Base-by-base conservation (phyloP, 2,797 vertebrate genomes). In the Ataeniobius toweri region DNA sequence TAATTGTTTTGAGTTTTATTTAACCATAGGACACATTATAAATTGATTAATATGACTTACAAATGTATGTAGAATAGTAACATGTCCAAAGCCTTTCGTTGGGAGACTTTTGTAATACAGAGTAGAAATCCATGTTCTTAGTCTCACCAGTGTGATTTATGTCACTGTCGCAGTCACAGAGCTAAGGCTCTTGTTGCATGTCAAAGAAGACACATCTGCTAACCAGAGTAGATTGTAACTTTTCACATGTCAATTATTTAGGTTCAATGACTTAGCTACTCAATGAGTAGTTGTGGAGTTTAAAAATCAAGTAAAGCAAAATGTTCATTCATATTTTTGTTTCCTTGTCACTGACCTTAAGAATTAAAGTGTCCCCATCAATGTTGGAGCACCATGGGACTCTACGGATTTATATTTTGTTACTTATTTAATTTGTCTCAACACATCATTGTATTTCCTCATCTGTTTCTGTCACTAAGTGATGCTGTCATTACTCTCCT, bases 91-190 rank as follows among this genome's bases (percentile, higher is more conserved):
- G 61, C 75, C 39, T 56, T 77, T 53, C 20, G 79, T 58, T 73
- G 69, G 72, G 56, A 82, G 80, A 79, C 61, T 46, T 74, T 79
- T 86, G 83, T 80, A 73, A 58, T 74, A 85, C 75, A 80, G 80
- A 91, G 87, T 85, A 83, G 78, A 89, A 90, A 92, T 77, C 76
- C 81, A 41, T 91, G 89, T 90, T 88, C 83, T 61, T 26, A 0
- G 58, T 75, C 75, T 61, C 24, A 80, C 67, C 67, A 50, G 46
- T 53, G 71, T 86, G 75, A 86, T 89, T 89, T 83, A 81, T 89
- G 82, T 79, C 36, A 3, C 75, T 46, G 74, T 74, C 73, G 67
- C 63, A 76, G 20, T 80, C 75, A 81, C 65, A 77, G 68, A 71
- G 75, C 78, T 75, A 61, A 59, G 44, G 36, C 65, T 83, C 65